Evolutionary conservation across 1,140 invertebrate species (phyloP).

Genomic region (Helicorthomorpha holstii): DNA sequence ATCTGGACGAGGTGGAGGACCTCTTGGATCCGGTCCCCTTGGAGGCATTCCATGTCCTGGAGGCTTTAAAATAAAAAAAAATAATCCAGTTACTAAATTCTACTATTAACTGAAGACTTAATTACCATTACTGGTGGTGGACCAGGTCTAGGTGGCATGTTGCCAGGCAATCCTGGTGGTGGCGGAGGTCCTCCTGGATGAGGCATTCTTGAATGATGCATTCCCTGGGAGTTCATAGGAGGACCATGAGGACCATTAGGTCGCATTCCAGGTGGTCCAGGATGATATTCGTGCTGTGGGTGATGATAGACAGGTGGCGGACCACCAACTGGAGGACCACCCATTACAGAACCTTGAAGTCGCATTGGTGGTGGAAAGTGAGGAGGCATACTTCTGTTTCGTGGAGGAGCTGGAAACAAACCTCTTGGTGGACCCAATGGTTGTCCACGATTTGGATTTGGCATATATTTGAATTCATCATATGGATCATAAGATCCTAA

Average conservation of each 20-base stretch:
- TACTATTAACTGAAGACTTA: neutral
- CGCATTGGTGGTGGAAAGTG: conserved; percentile 2
- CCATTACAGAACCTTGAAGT: conserved; percentile 4
- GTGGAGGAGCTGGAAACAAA: conserved; percentile 1
- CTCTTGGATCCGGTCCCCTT: conserved; percentile 32
- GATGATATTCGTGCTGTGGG: conserved; percentile 4
- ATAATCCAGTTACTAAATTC: neutral
- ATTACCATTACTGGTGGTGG: conserved; percentile 35
- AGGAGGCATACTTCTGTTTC: neutral
- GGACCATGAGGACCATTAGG: conserved; percentile 37
- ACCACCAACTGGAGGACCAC: conserved; percentile 3
- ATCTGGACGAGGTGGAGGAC: conserved; percentile 44
- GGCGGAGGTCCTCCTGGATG: conserved; percentile 28
- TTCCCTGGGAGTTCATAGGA: conserved; percentile 36
- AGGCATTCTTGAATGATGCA: conserved; percentile 28
- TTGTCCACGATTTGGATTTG: neutral
- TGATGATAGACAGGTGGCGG: conserved; percentile 1
- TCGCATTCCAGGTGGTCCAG: conserved; percentile 39
- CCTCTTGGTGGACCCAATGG: neutral
- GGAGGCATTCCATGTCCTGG: conserved; percentile 23
- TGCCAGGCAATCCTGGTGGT: conserved; percentile 42
- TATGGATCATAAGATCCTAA: too few relatives aligned
- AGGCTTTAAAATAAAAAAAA: conserved; percentile 4
- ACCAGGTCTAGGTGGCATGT: conserved; percentile 12
- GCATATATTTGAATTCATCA: too few relatives aligned